Evolutionary conservation across 2,113 vertebrate genomes (phyloP).

Genomic region (Prolemur simus): DNA sequence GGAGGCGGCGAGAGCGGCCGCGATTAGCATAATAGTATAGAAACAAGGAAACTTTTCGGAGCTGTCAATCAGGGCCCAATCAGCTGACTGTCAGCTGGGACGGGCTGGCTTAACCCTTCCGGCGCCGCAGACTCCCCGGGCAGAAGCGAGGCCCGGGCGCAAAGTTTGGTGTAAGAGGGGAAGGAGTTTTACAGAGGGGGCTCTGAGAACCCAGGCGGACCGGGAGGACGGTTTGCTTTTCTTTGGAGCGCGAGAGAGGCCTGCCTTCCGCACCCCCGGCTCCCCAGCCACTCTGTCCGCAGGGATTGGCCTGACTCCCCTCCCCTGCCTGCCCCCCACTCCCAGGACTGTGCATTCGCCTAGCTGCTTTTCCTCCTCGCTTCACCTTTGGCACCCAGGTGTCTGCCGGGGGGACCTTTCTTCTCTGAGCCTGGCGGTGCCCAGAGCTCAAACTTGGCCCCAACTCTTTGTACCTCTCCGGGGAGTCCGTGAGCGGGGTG

Average conservation of each 20-base stretch:
- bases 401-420: not conserved
- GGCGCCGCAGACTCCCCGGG: slow-evolving; percentile 24
- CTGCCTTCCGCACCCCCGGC: not conserved
- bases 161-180: slow-evolving; percentile 51
- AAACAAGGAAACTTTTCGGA: slow-evolving; percentile 93
- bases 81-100: slow-evolving; percentile 97
- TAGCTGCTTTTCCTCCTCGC: not conserved
- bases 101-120: slow-evolving; percentile 83
- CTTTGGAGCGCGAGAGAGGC: not conserved
- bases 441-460: slow-evolving; percentile 4
- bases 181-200: slow-evolving; percentile 31
- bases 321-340: too few relatives aligned
- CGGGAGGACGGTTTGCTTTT: not conserved
- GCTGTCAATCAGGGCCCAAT: slow-evolving; percentile 92
- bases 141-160: not conserved
- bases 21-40: slow-evolving; percentile 95
- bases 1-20: slow-evolving; percentile 80
- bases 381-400: not conserved
- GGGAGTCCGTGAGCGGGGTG: not conserved
- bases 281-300: not conserved
- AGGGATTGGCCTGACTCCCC: not conserved
- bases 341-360: not conserved
- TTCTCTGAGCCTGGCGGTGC: not conserved
- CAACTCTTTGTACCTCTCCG: slow-evolving; percentile 54
- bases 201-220: not conserved